phyloP scores from a whole-genome alignment of 2,888 invertebrate species.

The Ochropleura plecta region DNA sequence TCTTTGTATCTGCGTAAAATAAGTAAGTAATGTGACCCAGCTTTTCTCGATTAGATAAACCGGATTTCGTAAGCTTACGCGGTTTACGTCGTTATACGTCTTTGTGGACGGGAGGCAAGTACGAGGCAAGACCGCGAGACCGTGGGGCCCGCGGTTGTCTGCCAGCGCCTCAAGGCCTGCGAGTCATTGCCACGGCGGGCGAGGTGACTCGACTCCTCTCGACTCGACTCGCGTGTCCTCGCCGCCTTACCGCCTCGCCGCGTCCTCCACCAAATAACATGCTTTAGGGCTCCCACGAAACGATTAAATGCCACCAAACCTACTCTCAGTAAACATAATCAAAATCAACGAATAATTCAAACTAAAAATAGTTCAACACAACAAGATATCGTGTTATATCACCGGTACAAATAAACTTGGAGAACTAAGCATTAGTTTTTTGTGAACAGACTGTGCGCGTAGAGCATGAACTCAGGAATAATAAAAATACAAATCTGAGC shows the following conservation, averaged over 20 bases:
- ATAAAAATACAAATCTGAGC: conserved; percentile 31
- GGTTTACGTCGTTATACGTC: conserved; percentile 42
- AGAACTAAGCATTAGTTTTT: conserved; percentile 49
- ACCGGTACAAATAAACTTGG: conserved; percentile 43
- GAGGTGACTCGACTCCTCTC: conserved; percentile 64
- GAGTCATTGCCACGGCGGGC: conserved; percentile 83
- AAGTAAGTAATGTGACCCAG: conserved; percentile 42
- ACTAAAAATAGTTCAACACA: conserved; percentile 34
- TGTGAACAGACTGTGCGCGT: conserved; percentile 40
- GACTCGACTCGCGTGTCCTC: conserved; percentile 71
- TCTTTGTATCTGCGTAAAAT: conserved; percentile 30
- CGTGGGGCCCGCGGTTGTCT: conserved; percentile 77
- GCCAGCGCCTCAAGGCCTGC: conserved; percentile 80
- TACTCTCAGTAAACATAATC: conserved; percentile 22
- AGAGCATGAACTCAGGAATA: conserved; percentile 44
- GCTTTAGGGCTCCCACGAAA: conserved; percentile 51
- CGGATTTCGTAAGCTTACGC: conserved; percentile 57
- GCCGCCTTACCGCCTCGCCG: conserved; percentile 72
- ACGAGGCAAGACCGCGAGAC: conserved; percentile 67
- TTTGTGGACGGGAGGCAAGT: conserved; percentile 30
- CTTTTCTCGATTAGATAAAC: conserved; percentile 58
- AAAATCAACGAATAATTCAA: conserved; percentile 23
- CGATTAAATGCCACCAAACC: conserved; percentile 35
- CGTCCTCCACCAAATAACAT: conserved; percentile 74
- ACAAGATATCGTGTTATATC: conserved; percentile 33